A percentile compares a stretch with the other conserved stretches of the same genome.
phyloP scores from a whole-genome alignment of 2,797 vertebrate species.

The Gymnocypris eckloni region DNA sequence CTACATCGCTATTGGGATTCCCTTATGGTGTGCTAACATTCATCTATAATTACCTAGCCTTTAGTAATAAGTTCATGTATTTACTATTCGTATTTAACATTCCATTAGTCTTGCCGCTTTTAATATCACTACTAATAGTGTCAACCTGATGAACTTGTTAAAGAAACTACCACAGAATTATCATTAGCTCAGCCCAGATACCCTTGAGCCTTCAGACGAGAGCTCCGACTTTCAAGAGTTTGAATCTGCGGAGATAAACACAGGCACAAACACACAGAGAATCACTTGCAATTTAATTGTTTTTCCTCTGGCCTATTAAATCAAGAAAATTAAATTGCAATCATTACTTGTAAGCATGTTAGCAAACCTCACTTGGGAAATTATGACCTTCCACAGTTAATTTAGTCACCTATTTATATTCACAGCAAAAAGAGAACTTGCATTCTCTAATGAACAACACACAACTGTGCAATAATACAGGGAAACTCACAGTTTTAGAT shows the following conservation, averaged over 20 bases:
- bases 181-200: constrained; percentile 44
- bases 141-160: constrained; percentile 29
- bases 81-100: constrained; percentile 8
- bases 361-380: constrained; percentile 48
- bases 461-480: constrained; percentile 4
- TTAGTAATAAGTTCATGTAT: not conserved
- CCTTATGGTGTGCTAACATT: not conserved
- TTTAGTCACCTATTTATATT: constrained; percentile 54
- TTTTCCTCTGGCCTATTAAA: constrained; percentile 54
- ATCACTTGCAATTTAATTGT: constrained; percentile 52
- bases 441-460: constrained; percentile 44
- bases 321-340: constrained; percentile 56
- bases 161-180: constrained; percentile 37
- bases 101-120: constrained; percentile 10
- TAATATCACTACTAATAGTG: constrained; percentile 20
- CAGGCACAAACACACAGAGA: constrained; percentile 40
- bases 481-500: constrained; percentile 25
- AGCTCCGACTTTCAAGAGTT: constrained; percentile 30
- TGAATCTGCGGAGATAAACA: constrained; percentile 40
- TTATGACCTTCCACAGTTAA: constrained; percentile 52
- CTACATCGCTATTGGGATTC: not conserved
- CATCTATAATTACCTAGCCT: not conserved
- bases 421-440: constrained; percentile 31
- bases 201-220: constrained; percentile 39
- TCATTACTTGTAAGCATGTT: constrained; percentile 51